These are phyloP conservation scores for Hirundo rustica DNA, from an alignment of 2,797 vertebrate species.

Conservation along the genomic window DNA sequence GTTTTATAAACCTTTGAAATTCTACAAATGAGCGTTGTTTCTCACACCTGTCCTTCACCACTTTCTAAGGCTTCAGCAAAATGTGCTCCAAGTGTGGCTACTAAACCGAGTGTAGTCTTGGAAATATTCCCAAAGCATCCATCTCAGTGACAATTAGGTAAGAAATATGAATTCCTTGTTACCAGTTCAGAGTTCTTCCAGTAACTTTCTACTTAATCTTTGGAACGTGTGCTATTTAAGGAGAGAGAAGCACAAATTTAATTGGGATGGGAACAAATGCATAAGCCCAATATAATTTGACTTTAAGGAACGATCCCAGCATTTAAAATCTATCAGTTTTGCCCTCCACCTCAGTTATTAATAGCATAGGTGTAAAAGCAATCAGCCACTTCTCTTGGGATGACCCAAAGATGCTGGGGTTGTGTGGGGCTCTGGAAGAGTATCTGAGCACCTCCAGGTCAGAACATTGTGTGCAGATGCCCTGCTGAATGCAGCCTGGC, in stretches of 20 bases:
- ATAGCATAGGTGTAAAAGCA: slow-evolving; percentile 30
- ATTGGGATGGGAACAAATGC: neutral
- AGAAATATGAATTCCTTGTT: neutral
- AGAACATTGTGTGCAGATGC: slow-evolving; percentile 36
- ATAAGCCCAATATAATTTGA: neutral
- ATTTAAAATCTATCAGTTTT: neutral
- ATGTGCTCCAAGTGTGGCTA: neutral
- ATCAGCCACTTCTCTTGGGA: neutral
- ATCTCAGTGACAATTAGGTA: neutral
- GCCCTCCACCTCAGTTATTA: slow-evolving; percentile 35
- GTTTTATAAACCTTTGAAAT: neutral
- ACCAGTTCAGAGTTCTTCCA: neutral
- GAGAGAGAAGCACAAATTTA: neutral
- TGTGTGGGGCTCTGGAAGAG: neutral
- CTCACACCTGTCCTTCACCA: neutral
- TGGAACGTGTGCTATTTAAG: neutral
- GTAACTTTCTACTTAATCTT: slow-evolving; percentile 28
- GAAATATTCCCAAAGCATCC: slow-evolving; percentile 2
- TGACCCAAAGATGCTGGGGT: neutral
- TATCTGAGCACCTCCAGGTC: neutral
- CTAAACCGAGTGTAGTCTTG: neutral
- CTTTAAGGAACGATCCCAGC: neutral
- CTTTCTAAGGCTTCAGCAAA: neutral
- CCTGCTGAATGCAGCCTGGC: neutral
- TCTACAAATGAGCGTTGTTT: neutral